These are phyloP conservation scores for Philereme vetulata DNA, from an alignment of 2,888 invertebrate genomes.

Conservation along the genomic window DNA sequence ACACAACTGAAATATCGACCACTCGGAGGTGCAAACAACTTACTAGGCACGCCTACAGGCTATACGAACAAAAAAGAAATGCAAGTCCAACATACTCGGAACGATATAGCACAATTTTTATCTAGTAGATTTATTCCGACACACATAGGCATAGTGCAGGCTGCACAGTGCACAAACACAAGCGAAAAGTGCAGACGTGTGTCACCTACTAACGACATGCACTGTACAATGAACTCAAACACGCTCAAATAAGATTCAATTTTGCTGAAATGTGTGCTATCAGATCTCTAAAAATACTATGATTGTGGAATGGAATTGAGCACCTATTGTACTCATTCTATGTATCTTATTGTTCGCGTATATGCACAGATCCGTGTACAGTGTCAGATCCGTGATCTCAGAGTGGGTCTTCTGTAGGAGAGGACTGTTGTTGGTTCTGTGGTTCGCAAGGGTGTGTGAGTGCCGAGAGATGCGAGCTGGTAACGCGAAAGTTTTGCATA, in stretches of 20 bases:
- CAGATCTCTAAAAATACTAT: not conserved
- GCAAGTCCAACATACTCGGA: slow-evolving; percentile 47
- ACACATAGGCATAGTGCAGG: slow-evolving; percentile 49
- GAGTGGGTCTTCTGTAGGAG: slow-evolving; percentile 1
- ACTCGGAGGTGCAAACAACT: slow-evolving; percentile 80
- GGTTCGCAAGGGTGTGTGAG: slow-evolving; percentile 38
- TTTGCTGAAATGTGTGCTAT: not conserved
- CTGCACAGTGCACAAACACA: slow-evolving; percentile 29
- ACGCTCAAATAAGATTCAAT: slow-evolving; percentile 3
- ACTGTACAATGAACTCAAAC: slow-evolving; percentile 1
- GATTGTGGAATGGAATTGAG: too few species aligned
- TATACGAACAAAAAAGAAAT: slow-evolving; percentile 67
- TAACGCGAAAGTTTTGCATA: slow-evolving; percentile 82
- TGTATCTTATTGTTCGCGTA: not conserved
- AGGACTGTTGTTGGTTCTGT: slow-evolving; percentile 16
- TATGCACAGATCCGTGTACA: not conserved
- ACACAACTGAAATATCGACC: slow-evolving; percentile 79
- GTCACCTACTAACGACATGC: slow-evolving; percentile 9
- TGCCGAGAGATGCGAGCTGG: slow-evolving; percentile 68
- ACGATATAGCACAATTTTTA: slow-evolving; percentile 81
- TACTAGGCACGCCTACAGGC: slow-evolving; percentile 79
- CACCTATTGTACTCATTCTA: too few species aligned
- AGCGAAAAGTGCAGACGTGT: slow-evolving; percentile 14
- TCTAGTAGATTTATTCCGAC: slow-evolving; percentile 78
- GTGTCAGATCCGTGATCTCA: not conserved